These are phyloP conservation scores for Xestia c-nigrum DNA, from an alignment of 2,888 invertebrate genomes.

Conservation along the genomic window DNA sequence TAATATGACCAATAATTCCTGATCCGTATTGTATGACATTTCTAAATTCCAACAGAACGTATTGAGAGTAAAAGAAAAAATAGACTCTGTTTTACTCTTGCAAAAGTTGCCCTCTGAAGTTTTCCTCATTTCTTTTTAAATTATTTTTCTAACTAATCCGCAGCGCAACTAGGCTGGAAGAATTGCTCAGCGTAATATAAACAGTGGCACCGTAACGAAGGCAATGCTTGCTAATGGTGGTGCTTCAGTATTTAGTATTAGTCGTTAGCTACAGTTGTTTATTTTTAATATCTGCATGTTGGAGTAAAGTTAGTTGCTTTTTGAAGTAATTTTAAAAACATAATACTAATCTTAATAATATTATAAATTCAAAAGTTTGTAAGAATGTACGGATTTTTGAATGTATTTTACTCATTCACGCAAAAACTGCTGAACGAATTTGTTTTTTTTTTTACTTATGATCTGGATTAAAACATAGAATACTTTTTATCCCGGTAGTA, in stretches of 20 bases:
- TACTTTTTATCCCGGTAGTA: no score
- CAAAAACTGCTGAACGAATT: no score
- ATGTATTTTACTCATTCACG: no score
- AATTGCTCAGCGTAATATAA: slow-evolving; percentile 31
- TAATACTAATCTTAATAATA: no score
- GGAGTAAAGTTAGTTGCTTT: no score
- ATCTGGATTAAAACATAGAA: no score
- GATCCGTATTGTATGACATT: not conserved
- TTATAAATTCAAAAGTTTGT: no score
- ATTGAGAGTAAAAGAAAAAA: not conserved
- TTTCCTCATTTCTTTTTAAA: slow-evolving; percentile 2
- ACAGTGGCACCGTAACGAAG: slow-evolving; percentile 2
- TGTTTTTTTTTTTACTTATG: no score
- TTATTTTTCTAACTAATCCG: slow-evolving; percentile 6
- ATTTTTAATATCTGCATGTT: not conserved
- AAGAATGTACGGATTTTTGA: no score
- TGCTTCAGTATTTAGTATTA: not conserved
- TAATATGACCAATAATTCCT: no score
- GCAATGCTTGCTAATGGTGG: slow-evolving; percentile 21
- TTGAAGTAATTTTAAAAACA: no score
- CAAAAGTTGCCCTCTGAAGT: not conserved
- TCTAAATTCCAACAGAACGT: not conserved
- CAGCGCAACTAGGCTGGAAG: slow-evolving; percentile 20
- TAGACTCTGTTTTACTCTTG: not conserved
- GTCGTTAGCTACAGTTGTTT: not conserved